A percentile compares a stretch with the other conserved stretches of the same genome.
Evolutionary conservation across 2,113 vertebrate species (phyloP).

Genomic region (Alaudala cheleensis): DNA sequence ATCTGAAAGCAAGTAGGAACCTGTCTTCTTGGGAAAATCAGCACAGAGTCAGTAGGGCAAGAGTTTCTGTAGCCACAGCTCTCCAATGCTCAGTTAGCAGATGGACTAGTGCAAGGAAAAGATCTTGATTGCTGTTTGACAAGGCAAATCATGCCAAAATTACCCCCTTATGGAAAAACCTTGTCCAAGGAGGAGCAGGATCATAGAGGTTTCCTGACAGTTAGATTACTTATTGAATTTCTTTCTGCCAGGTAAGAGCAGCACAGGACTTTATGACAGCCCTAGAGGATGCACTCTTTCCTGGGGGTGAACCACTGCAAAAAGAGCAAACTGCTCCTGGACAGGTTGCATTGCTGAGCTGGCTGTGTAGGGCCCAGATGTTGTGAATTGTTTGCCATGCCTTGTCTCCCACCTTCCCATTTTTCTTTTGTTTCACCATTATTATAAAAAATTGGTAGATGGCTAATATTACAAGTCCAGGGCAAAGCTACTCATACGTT

Average conservation of each 20-base stretch:
- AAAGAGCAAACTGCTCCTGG: neutral
- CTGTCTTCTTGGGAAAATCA: neutral
- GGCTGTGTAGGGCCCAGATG: conserved; percentile 35
- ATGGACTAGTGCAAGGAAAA: neutral
- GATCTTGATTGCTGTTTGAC: neutral
- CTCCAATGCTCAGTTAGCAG: neutral
- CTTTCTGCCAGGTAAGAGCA: neutral
- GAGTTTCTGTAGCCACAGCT: neutral
- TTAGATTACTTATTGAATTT: neutral
- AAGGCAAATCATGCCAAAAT: neutral
- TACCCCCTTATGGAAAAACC: neutral
- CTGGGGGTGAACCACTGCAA: neutral
- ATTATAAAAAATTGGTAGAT: conserved; percentile 62
- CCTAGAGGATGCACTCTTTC: rapidly evolving
- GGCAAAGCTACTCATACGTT: conserved; percentile 58
- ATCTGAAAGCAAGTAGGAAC: neutral
- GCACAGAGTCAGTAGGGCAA: neutral
- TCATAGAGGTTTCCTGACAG: neutral
- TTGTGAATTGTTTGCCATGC: conserved; percentile 60
- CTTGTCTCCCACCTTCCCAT: conserved; percentile 51
- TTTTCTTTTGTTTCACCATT: conserved; percentile 54
- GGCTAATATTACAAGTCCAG: conserved; percentile 63
- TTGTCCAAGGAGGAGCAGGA: neutral
- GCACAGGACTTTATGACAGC: neutral
- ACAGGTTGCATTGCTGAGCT: neutral